Evolutionary conservation across 2,797 vertebrate species (phyloP).

Genomic region (Manis pentadactyla): DNA sequence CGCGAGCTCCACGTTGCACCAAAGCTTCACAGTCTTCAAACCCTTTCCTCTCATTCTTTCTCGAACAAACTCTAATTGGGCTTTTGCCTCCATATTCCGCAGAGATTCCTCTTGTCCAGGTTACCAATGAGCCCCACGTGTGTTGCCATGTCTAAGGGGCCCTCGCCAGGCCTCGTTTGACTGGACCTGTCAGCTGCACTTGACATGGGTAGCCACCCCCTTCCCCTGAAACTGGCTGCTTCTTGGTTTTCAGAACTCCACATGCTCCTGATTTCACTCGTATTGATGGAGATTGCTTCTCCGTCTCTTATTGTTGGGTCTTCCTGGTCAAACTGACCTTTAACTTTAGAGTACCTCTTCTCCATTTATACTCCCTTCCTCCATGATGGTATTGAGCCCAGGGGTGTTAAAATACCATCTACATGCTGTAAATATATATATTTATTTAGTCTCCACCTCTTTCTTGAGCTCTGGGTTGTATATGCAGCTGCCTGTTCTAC

Average conservation of each 20-base stretch:
- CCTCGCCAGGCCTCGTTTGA: background rate
- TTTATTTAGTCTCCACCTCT: background rate
- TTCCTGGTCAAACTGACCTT: background rate
- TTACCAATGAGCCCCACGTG: background rate
- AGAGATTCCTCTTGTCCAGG: background rate
- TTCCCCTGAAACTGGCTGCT: background rate
- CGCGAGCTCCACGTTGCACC: background rate
- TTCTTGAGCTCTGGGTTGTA: background rate
- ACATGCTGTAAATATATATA: background rate
- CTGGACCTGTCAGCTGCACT: background rate
- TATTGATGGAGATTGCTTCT: background rate
- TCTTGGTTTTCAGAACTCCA: background rate
- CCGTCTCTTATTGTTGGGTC: background rate
- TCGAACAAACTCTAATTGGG: background rate
- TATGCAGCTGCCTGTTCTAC: background rate
- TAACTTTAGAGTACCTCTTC: background rate
- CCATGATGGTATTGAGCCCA: background rate
- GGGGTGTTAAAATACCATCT: background rate
- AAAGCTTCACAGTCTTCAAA: background rate
- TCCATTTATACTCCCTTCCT: background rate
- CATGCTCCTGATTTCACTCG: background rate
- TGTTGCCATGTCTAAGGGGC: background rate
- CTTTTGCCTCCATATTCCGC: background rate
- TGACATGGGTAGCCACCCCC: background rate
- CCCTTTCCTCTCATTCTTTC: background rate